A percentile compares a stretch with the other conserved stretches of the same genome.
Conservation (phyloP, 2,113 vertebrate species). For the Phrynocephalus versicolor region DNA sequence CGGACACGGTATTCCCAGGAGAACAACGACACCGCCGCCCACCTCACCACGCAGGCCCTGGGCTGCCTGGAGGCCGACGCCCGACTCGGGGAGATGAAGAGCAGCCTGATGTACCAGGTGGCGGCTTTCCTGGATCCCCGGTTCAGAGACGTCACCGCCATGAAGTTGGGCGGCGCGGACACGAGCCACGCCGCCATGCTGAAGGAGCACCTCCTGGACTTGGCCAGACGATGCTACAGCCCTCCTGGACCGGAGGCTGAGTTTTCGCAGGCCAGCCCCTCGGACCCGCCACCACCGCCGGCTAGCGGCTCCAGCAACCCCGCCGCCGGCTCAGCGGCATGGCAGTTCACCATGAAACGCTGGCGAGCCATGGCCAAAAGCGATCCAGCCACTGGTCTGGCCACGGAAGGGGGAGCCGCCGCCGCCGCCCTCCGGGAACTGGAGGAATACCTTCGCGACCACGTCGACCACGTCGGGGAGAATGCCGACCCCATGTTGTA, state of each 20-base stretch:
- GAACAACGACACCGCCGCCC: not conserved
- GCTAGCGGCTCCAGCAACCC: not conserved
- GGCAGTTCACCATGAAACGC: constrained; percentile 29
- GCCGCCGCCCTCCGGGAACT: not conserved
- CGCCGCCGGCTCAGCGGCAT: not conserved
- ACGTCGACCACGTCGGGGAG: constrained; percentile 13
- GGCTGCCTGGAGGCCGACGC: not conserved
- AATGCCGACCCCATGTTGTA: not conserved
- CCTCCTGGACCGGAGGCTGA: not conserved
- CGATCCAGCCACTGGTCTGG: not conserved
- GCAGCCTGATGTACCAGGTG: not conserved
- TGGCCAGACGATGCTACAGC: constrained; percentile 4
- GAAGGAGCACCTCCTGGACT: not conserved
- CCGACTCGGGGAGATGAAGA: not conserved
- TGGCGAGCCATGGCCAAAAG: constrained; percentile 24
- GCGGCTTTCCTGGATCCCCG: constrained; percentile 26
- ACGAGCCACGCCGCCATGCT: not conserved
- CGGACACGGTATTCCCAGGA: constrained; percentile 19
- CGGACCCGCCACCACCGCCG: not conserved
- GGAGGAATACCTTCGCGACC: constrained; percentile 23
- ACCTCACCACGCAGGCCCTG: constrained; percentile 12
- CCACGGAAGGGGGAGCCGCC: not conserved
- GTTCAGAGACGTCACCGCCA: constrained; percentile 32
- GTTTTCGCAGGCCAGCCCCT: fast-evolving
- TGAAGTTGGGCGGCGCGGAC: not conserved